Base-by-base conservation (phyloP, 2,888 invertebrate genomes). In the Ptilodon capucinus region DNA sequence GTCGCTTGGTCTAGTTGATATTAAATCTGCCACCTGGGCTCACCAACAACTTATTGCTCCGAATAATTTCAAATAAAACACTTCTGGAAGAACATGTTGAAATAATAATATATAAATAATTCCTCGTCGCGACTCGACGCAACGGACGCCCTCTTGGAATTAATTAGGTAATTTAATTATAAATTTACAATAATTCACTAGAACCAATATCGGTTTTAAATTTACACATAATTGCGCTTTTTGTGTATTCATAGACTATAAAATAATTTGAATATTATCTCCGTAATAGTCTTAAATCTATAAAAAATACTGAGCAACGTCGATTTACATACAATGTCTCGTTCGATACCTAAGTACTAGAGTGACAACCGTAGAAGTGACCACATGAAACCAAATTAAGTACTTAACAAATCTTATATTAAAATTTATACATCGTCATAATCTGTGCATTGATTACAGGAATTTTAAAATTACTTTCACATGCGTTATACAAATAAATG, bases 251-350 rank as follows among this genome's bases (percentile, higher is more conserved):
- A 23, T 23, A 23, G 48, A 60, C 63, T 79, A 81, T 86, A 85
- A 84, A n/a, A 85, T 86, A 85, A 82, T 80, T 83, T 85, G 72
- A 77, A 81, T 80, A 75, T 71, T 73, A 79, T 73, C 76, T 81
- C 73, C 79, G 71, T 78, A 79, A 74, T 83, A 81, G 76, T 74
- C 88, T 85, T 89, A 88, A 69, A 77, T 77, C 87, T 89, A 88
- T 83, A 82, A 87, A 89, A 30, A 90, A 90, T 90, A 90, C 89
- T 90, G 89, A 90, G 89, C 89, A 90, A 89, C 76, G 75, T 86
- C 78, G 76, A 81, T 86, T 86, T 76, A 16, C 77, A 76, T 81
- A 82, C 81, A 79, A 74, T 77, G 75, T 77, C 74, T 81, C 66
- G 61, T 78, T 78, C 71, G 61, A 71, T 63, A 65, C 43, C 40